A percentile compares a stretch with the other conserved stretches of the same genome.
Conservation (phyloP, 2,888 invertebrate species). For the Antitype chi region DNA sequence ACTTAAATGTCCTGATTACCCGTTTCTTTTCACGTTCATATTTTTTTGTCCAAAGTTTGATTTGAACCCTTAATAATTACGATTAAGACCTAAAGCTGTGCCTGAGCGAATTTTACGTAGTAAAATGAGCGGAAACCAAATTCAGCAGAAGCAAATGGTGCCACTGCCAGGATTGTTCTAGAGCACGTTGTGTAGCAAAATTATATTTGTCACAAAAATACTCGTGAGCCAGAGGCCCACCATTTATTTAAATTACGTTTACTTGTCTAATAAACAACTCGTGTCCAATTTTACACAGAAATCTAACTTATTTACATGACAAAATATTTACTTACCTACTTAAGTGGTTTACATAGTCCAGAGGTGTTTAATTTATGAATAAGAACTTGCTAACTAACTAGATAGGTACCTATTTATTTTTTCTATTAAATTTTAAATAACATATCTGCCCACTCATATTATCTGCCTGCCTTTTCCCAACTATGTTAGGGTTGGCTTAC, state of each 20-base stretch:
- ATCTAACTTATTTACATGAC: slow-evolving; percentile 21
- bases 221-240: neutral
- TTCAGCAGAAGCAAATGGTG: neutral
- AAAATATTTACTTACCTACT: neutral
- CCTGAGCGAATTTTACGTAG: neutral
- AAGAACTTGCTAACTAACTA: neutral
- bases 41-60: neutral
- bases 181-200: neutral
- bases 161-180: neutral
- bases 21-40: neutral
- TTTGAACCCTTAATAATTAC: neutral
- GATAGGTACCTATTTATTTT: neutral
- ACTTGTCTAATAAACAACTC: slow-evolving; percentile 12
- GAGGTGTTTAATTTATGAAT: neutral
- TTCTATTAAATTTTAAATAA: neutral
- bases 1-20: no score
- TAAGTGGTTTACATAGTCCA: slow-evolving; percentile 1
- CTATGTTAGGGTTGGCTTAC: no score
- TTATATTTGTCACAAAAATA: neutral
- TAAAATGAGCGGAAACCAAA: neutral
- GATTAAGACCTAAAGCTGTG: neutral
- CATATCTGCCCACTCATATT: neutral
- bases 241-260: neutral
- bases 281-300: slow-evolving; percentile 24
- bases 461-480: no score